phyloP scores from a whole-genome alignment of 2,797 vertebrate genomes.

The Enteromius anoplus region DNA sequence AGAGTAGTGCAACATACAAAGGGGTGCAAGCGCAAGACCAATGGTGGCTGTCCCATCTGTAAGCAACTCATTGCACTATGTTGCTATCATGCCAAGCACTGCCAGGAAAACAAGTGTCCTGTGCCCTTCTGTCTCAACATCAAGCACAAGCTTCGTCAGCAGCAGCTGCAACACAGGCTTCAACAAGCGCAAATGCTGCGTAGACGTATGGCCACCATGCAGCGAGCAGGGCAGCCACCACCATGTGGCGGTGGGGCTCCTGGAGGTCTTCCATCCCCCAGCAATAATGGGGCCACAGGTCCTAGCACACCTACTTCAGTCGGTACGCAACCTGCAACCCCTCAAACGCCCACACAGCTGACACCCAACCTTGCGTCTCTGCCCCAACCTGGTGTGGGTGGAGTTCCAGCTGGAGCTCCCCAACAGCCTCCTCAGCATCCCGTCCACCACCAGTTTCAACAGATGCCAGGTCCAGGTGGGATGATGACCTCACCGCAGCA shows the following conservation, averaged over 20 bases:
- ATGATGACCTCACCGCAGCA: slow-evolving; percentile 82
- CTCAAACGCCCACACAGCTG: slow-evolving; percentile 85
- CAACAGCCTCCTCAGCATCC: slow-evolving; percentile 76
- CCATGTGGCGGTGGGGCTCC: slow-evolving; percentile 78
- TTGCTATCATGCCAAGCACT: slow-evolving; percentile 99
- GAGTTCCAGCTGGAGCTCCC: slow-evolving; percentile 69
- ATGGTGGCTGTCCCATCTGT: slow-evolving; percentile 96
- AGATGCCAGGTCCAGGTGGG: slow-evolving; percentile 69
- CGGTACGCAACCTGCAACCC: slow-evolving; percentile 89
- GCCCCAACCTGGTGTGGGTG: slow-evolving; percentile 70
- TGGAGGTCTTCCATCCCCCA: slow-evolving; percentile 81
- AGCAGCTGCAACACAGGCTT: slow-evolving; percentile 94
- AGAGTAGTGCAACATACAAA: slow-evolving; percentile 97
- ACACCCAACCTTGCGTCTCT: slow-evolving; percentile 61
- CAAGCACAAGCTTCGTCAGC: slow-evolving; percentile 97
- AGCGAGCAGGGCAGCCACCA: slow-evolving; percentile 82
- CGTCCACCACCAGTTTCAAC: slow-evolving; percentile 78
- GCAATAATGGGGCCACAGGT: slow-evolving; percentile 73
- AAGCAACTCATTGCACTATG: slow-evolving; percentile 98
- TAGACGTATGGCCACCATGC: slow-evolving; percentile 97
- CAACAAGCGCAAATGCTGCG: slow-evolving; percentile 98
- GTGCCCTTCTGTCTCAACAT: slow-evolving; percentile 99
- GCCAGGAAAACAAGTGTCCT: slow-evolving; percentile 98
- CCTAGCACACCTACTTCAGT: slow-evolving; percentile 86
- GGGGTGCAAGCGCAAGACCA: slow-evolving; percentile 97